phyloP scores from a whole-genome alignment of 1,140 invertebrate genomes.

The Procambarus clarkii region DNA sequence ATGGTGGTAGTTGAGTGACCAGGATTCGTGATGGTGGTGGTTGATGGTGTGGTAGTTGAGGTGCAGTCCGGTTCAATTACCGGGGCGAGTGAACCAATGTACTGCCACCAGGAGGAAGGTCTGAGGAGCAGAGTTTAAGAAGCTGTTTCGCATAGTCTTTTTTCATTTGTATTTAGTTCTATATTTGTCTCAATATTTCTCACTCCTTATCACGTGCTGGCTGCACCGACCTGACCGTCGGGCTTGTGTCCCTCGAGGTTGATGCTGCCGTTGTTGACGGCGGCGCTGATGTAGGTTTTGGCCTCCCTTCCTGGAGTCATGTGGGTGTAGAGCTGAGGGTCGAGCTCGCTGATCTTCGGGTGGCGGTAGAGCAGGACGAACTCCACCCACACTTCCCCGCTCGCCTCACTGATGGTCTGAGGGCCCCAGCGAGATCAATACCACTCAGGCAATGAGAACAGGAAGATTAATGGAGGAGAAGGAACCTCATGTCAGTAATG shows the following conservation, averaged over 20 bases:
- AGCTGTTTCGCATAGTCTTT: background rate
- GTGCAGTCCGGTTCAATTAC: conserved; percentile 33
- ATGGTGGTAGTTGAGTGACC: background rate
- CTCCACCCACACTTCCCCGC: conserved; percentile 37
- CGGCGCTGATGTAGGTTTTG: background rate
- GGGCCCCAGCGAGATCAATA: background rate
- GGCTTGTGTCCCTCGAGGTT: conserved; percentile 2
- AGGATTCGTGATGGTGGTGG: background rate
- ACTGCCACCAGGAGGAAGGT: background rate
- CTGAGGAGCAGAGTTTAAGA: background rate
- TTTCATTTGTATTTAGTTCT: no score
- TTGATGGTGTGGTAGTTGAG: conserved; percentile 14
- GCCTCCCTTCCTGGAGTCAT: conserved; percentile 22
- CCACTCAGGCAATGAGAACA: no score
- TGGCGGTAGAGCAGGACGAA: conserved; percentile 47
- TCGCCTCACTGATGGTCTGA: conserved; percentile 28
- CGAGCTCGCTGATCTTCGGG: conserved; percentile 4
- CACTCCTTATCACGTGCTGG: background rate
- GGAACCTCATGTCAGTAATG: no score
- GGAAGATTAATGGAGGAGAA: no score
- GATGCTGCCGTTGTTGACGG: conserved; percentile 35
- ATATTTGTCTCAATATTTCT: background rate
- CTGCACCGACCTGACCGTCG: background rate
- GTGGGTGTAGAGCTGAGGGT: conserved; percentile 3
- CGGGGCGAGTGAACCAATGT: background rate